These are phyloP conservation scores for Labrus mixtus DNA, from an alignment of 2,113 vertebrate species.

Conservation along the genomic window DNA sequence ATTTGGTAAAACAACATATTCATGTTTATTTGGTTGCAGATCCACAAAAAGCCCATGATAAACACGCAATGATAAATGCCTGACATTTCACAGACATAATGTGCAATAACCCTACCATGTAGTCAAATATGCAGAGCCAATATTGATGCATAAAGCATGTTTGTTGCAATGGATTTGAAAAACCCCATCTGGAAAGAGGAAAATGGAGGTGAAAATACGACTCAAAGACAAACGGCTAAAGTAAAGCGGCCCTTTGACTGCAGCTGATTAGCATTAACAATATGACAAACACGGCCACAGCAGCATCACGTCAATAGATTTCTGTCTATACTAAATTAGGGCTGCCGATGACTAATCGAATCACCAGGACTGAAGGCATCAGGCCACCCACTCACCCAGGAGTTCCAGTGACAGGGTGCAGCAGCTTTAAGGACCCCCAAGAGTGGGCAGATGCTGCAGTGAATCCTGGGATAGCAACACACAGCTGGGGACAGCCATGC, in stretches of 20 bases:
- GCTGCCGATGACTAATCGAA: slow-evolving; percentile 25
- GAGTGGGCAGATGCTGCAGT: slow-evolving; percentile 38
- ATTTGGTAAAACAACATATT: not conserved
- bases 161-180: not conserved
- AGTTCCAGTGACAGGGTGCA: slow-evolving; percentile 6
- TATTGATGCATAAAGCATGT: slow-evolving; percentile 17
- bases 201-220: slow-evolving; percentile 34
- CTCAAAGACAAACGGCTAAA: slow-evolving; percentile 20
- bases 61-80: not conserved
- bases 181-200: not conserved
- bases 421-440: slow-evolving; percentile 17
- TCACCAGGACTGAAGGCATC: slow-evolving; percentile 20
- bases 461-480: slow-evolving; percentile 33
- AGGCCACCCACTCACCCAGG: slow-evolving; percentile 30
- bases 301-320: slow-evolving; percentile 22
- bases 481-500: slow-evolving; percentile 8
- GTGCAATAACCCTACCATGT: too few species aligned
- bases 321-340: slow-evolving; percentile 24
- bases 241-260: slow-evolving; percentile 16
- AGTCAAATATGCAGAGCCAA: not conserved
- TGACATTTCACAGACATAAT: not conserved
- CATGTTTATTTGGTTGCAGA: too few species aligned
- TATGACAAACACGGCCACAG: slow-evolving; percentile 27
- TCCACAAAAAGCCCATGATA: not conserved
- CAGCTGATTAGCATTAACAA: slow-evolving; percentile 48